phyloP scores from a whole-genome alignment of 1,140 invertebrate genomes.

The Nasonia giraulti region DNA sequence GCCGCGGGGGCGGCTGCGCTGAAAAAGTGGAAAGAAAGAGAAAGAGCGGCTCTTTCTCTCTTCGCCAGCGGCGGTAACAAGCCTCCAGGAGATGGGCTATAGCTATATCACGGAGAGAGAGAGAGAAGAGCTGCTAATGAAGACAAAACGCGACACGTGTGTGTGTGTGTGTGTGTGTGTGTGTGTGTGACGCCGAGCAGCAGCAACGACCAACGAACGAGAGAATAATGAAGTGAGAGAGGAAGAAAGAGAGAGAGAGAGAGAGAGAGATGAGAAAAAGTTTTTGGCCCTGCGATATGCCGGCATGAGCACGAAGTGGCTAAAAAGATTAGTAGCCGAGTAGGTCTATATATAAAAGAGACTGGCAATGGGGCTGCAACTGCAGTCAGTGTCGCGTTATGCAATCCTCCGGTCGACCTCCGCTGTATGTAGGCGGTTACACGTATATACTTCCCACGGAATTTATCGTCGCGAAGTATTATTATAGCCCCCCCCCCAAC shows the following conservation, averaged over 20 bases:
- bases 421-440: background rate
- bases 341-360: too few species aligned
- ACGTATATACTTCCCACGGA: background rate
- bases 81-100: too few species aligned
- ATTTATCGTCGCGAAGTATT: background rate
- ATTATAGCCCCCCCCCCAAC: too few species aligned
- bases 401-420: background rate
- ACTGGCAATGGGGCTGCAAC: background rate
- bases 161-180: background rate
- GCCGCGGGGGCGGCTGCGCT: too few species aligned
- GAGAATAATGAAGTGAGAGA: background rate
- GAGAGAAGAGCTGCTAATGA: background rate
- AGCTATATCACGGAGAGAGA: background rate
- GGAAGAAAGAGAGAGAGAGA: too few species aligned
- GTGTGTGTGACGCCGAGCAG: background rate
- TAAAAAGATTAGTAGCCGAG: too few species aligned
- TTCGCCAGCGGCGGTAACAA: too few species aligned
- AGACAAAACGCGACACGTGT: background rate
- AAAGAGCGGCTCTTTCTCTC: too few species aligned
- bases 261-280: too few species aligned
- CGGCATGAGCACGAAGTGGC: too few species aligned
- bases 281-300: too few species aligned
- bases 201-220: background rate
- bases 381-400: background rate
- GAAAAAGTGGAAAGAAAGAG: background rate